A percentile compares a stretch with the other conserved stretches of the same genome.
phyloP scores from a whole-genome alignment of 1,140 invertebrate species.

The Fragariocoptes setiger region DNA sequence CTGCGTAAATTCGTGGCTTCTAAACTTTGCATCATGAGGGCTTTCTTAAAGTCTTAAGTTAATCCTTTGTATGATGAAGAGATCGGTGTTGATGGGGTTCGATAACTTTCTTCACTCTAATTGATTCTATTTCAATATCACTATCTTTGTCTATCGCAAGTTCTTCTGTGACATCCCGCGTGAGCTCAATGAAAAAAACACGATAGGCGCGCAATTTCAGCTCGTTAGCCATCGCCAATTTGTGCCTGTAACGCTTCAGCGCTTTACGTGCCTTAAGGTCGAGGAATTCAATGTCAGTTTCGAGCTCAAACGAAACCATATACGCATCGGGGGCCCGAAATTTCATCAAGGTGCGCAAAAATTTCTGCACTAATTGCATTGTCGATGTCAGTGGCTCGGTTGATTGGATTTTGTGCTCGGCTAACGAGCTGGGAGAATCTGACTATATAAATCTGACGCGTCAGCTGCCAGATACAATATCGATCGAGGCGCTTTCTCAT shows the following conservation, averaged over 20 bases:
- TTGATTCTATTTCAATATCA: conserved; percentile 38
- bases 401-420: conserved; percentile 79
- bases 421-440: conserved; percentile 34
- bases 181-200: conserved; percentile 49
- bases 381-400: conserved; percentile 41
- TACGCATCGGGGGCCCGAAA: conserved; percentile 70
- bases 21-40: too few relatives aligned
- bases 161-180: conserved; percentile 25
- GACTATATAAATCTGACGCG: conserved; percentile 94
- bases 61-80: too few relatives aligned
- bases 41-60: too few relatives aligned
- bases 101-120: conserved; percentile 25
- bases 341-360: conserved; percentile 55
- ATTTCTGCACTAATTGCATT: conserved; percentile 75
- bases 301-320: conserved; percentile 87
- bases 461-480: conserved; percentile 81
- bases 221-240: conserved; percentile 72
- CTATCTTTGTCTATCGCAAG: conserved; percentile 23
- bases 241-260: conserved; percentile 73
- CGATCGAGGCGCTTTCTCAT: conserved; percentile 28
- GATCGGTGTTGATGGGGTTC: too few relatives aligned
- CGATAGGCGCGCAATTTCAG: conserved; percentile 47
- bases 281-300: conserved; percentile 63
- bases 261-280: conserved; percentile 53
- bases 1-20: too few relatives aligned